These are phyloP conservation scores for Orchestia grillus DNA, from an alignment of 1,140 invertebrate species.

Conservation along the genomic window DNA sequence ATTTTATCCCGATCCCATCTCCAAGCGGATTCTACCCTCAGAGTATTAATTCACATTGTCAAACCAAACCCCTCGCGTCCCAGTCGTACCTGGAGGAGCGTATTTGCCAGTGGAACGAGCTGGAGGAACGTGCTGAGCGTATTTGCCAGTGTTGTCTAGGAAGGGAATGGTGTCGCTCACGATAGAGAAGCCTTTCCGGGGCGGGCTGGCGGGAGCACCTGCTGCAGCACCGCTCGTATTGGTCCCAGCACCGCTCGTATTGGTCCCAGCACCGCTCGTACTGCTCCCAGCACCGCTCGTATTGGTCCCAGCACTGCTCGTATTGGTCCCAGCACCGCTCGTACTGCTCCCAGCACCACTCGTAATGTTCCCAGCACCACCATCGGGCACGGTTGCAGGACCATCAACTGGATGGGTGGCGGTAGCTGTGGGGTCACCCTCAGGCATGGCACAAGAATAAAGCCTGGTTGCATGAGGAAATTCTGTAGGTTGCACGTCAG, in stretches of 20 bases:
- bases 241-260: not conserved
- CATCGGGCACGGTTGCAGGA: not conserved
- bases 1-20: too few relatives aligned
- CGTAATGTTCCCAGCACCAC: too few relatives aligned
- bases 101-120: not conserved
- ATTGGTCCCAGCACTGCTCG: too few relatives aligned
- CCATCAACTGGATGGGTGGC: not conserved
- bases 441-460: not conserved
- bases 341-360: too few relatives aligned
- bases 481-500: not conserved
- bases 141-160: conserved; percentile 40
- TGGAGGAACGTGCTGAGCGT: too few relatives aligned
- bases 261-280: too few relatives aligned
- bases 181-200: not conserved
- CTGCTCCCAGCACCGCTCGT: too few relatives aligned
- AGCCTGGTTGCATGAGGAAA: not conserved
- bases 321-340: too few relatives aligned
- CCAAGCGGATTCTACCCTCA: too few relatives aligned
- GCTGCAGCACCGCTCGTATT: not conserved
- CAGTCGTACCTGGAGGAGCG: not conserved
- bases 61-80: not conserved
- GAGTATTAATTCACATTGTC: too few relatives aligned
- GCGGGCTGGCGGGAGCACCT: not conserved
- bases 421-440: not conserved
- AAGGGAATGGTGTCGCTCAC: not conserved